Evolutionary conservation across 2,797 vertebrate species (phyloP).

Genomic region (Melanogrammus aeglefinus): DNA sequence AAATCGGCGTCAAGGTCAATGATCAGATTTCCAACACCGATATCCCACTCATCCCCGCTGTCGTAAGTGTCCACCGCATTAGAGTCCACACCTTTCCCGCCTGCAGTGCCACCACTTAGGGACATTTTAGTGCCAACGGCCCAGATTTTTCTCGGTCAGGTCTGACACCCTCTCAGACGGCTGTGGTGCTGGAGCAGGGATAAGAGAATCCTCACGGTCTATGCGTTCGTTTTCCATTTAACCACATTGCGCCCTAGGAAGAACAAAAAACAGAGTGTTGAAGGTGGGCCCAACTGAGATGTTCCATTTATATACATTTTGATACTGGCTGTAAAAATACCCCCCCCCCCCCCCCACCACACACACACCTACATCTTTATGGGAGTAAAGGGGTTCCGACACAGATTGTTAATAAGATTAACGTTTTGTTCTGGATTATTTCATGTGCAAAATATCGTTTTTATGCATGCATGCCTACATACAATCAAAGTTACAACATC

Average conservation of each 20-base stretch:
- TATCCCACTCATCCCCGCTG: constrained; percentile 99
- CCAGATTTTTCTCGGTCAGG: constrained; percentile 81
- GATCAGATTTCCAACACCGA: constrained; percentile 99
- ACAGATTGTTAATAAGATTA: too few species aligned
- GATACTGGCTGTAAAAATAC: neutral
- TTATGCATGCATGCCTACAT: too few species aligned
- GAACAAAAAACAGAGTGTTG: constrained; percentile 41
- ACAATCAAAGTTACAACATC: neutral
- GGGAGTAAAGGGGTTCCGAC: too few species aligned
- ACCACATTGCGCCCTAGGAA: constrained; percentile 75
- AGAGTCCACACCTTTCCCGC: constrained; percentile 99
- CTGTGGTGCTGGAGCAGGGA: constrained; percentile 71
- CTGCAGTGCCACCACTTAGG: constrained; percentile 99
- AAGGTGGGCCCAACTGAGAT: neutral
- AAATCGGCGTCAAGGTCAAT: constrained; percentile 99
- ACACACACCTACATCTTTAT: neutral
- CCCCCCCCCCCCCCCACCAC: too few species aligned
- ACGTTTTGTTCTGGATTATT: too few species aligned
- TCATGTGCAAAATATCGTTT: too few species aligned
- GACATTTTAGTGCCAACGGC: constrained; percentile 99
- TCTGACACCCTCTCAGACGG: constrained; percentile 77
- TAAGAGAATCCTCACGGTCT: constrained; percentile 76
- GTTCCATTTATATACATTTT: neutral
- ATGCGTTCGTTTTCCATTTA: constrained; percentile 75
- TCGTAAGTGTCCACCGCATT: constrained; percentile 99